phyloP scores from a whole-genome alignment of 2,797 vertebrate genomes.

The Phrynocephalus guinanensis region DNA sequence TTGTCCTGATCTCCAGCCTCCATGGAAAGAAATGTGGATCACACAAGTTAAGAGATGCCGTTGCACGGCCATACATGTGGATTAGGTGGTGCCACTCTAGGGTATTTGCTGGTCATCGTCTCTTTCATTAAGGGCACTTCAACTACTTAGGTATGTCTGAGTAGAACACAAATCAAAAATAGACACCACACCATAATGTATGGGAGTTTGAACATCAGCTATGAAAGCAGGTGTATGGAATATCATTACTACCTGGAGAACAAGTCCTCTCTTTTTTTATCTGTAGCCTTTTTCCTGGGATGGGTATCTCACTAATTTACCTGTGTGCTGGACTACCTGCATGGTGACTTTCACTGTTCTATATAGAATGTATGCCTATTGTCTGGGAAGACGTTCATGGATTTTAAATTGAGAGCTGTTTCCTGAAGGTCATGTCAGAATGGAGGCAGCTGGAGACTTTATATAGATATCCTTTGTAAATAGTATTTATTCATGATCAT shows the following conservation, averaged over 20 bases:
- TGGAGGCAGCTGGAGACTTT: slow-evolving; percentile 9
- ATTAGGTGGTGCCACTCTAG: slow-evolving; percentile 76
- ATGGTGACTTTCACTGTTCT: slow-evolving; percentile 50
- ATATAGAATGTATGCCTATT: slow-evolving; percentile 33
- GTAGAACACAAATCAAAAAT: slow-evolving; percentile 29
- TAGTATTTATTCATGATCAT: neutral
- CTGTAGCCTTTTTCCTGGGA: neutral
- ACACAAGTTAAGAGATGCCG: slow-evolving; percentile 95
- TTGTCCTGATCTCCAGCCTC: slow-evolving; percentile 93
- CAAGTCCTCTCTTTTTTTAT: neutral
- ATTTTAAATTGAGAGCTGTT: slow-evolving; percentile 34
- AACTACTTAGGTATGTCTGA: slow-evolving; percentile 16
- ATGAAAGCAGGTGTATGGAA: slow-evolving; percentile 36
- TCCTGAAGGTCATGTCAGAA: slow-evolving; percentile 34
- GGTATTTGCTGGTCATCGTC: slow-evolving; percentile 37
- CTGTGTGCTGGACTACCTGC: slow-evolving; percentile 18
- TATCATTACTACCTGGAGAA: slow-evolving; percentile 10
- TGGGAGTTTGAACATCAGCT: slow-evolving; percentile 33
- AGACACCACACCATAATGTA: slow-evolving; percentile 32
- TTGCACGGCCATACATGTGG: slow-evolving; percentile 94
- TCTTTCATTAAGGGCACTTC: slow-evolving; percentile 8
- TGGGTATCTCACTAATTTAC: slow-evolving; percentile 50
- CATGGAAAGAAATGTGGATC: slow-evolving; percentile 94
- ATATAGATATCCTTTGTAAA: neutral
- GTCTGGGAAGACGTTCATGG: slow-evolving; percentile 28